Base-by-base conservation (phyloP, 2,888 invertebrate species). In the Cosmopolites sordidus region DNA sequence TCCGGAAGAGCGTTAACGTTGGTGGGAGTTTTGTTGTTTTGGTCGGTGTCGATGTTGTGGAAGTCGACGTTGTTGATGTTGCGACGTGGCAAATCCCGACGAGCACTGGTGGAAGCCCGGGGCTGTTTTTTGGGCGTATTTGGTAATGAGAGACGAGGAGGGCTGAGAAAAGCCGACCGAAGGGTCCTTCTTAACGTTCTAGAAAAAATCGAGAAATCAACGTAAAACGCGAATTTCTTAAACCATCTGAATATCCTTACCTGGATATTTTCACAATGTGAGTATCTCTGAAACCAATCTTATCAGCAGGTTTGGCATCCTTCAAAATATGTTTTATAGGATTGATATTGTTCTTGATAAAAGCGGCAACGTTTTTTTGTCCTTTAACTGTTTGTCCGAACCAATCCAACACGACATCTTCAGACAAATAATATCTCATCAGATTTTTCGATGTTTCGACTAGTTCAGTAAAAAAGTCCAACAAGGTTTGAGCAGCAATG, bases 381-480 rank as follows among this genome's bases (percentile, higher is more conserved):
- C 80, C 80, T 65, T 75, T 80, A 5, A 84, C 74, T 9, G 79
- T 82, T 47, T 79, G 74, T 0, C 84, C 84, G 67, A 84, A 84
- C 83, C 83, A 84, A 66, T 84, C 81, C 1, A 84, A 69, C 1
- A 75, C 68, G 1, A 79, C 68, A 38, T 68, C 67, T 18, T 71
- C 70, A 1, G 72, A 67, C 41, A 74, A 58, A 57, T 72, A 70
- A 60, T 66, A 72, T 30, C 62, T 60, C 4, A 70, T 59, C 1
- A 62, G 60, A 29, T 70, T 65, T 18, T 60, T 61, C 38, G 72
- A 67, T 50, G 71, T 70, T 52, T 74, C 73, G 5, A 74, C 57
- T 27, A 73, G 60, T 53, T 74, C 70, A 15, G 68, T 60, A 59
- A 69, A 73, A 60, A 74, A 74, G 9, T 70, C 65, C 0, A 65